Conservation (phyloP, 2,888 invertebrate genomes). For the Sipunculus nudus region DNA sequence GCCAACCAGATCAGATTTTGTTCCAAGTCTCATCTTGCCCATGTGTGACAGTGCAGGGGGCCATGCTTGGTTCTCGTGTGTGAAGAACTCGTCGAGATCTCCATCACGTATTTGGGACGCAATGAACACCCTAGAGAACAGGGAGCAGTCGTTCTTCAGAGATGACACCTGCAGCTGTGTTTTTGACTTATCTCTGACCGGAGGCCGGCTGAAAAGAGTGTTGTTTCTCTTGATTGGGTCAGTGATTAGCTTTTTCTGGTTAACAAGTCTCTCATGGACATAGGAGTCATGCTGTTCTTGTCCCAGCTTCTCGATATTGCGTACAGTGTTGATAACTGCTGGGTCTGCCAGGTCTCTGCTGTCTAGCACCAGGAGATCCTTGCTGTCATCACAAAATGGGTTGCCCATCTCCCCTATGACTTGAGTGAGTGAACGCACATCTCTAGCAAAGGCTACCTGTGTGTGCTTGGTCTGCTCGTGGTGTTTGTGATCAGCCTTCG, state of each 20-base stretch:
- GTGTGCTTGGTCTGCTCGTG: constrained; percentile 28
- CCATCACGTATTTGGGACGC: constrained; percentile 25
- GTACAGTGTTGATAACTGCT: not conserved
- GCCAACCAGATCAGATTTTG: constrained; percentile 17
- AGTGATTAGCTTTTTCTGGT: not conserved
- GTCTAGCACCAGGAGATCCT: not conserved
- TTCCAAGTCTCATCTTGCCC: constrained; percentile 11
- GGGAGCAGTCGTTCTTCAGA: constrained; percentile 22
- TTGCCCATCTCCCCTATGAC: constrained; percentile 22
- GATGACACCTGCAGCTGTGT: constrained; percentile 4
- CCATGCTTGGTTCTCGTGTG: constrained; percentile 21
- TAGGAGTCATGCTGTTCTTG: not conserved
- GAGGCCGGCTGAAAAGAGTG: not conserved
- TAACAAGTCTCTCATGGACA: not conserved
- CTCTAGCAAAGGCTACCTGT: constrained; percentile 24
- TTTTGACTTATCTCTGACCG: not conserved
- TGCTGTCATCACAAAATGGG: constrained; percentile 15
- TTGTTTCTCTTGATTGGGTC: not conserved
- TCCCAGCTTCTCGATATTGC: not conserved
- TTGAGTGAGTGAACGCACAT: constrained; percentile 16
- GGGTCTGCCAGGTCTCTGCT: not conserved
- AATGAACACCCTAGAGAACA: constrained; percentile 23
- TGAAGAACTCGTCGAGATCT: constrained; percentile 21
- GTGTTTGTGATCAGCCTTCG: constrained; percentile 11
- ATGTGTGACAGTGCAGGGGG: constrained; percentile 19